Base-by-base conservation (phyloP, 2,113 vertebrate species). In the Colaptes auratus region DNA sequence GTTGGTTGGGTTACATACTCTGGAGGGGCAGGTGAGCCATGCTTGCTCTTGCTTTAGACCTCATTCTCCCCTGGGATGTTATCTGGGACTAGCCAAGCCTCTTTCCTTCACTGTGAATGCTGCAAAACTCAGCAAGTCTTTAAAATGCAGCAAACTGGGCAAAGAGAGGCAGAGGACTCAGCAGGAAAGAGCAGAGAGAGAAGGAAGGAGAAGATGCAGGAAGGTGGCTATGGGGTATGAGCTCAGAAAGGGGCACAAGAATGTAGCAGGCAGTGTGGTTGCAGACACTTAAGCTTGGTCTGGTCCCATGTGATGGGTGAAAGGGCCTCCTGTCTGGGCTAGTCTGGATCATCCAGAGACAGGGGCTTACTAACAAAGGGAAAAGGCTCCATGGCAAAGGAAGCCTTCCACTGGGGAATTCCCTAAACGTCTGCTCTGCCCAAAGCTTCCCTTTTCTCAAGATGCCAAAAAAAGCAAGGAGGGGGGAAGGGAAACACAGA, bases 361-460 rank as follows among this genome's bases (percentile, higher is more conserved):
- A 89, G 79, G 77, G 35, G 19, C 46, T 96, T 86, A 74, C 64
- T 82, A 93, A 86, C 69, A 86, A 83, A 89, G 73, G 59, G 55
- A 94, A 90, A 90, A 93, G 64, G 79, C 88, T 95, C 83, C 48
- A 82, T 3, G 8, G 80, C 61, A 95, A 89, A 86, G 73, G 27
- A 90, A 19, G 35, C 73, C 72, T 94, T 94, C 92, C 73, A 86
- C 92, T 67, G 90, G 96, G 96, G 95, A 96, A 96, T 96, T 96
- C 95, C 96, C 95, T 92, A 78, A 73, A 64, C 7, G 82, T 94
- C 90, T 95, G 69, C 76, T 90, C 48, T 88, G 69, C 73, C 48
- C 70, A 78, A 91, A 93, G 72, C 90, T 96, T 96, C 93, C 80
- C 86, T 94, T 93, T 96, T 94, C 93, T 96, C 90, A 90, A 94